Evolutionary conservation across 2,888 invertebrate genomes (phyloP).

Genomic region (Polymixis flavicincta): DNA sequence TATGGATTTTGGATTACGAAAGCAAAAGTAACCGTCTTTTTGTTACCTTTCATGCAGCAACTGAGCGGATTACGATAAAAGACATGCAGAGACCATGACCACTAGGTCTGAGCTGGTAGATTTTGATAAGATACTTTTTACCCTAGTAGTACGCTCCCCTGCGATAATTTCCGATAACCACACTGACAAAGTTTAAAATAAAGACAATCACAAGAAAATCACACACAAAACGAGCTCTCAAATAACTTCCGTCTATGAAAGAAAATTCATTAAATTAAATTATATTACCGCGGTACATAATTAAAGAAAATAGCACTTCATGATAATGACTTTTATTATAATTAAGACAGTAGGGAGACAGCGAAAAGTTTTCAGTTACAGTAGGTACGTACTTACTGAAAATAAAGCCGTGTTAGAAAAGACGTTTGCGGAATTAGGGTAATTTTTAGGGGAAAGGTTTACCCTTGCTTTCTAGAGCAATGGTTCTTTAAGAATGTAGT

Average conservation of each 20-base stretch:
- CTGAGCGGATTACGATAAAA: too few species aligned
- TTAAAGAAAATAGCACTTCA: conserved; percentile 51
- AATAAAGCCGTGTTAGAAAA: conserved; percentile 48
- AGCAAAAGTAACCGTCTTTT: too few species aligned
- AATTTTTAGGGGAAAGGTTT: conserved; percentile 35
- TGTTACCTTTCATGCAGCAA: too few species aligned
- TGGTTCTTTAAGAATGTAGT: conserved; percentile 11
- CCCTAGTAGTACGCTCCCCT: too few species aligned
- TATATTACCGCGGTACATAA: conserved; percentile 57
- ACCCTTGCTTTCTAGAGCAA: conserved; percentile 10
- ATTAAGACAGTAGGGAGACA: conserved; percentile 49
- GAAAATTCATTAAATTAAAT: conserved; percentile 53
- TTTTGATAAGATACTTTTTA: too few species aligned
- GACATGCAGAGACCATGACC: too few species aligned
- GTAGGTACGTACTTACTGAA: conserved; percentile 40
- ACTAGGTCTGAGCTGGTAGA: too few species aligned
- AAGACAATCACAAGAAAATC: conserved; percentile 1
- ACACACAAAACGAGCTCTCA: background rate
- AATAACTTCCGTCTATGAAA: conserved; percentile 5
- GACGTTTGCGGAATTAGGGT: conserved; percentile 36
- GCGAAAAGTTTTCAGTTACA: conserved; percentile 51
- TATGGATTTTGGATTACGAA: too few species aligned
- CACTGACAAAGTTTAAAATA: too few species aligned
- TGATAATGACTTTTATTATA: conserved; percentile 64
- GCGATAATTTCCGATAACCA: too few species aligned